phyloP scores from a whole-genome alignment of 1,140 invertebrate genomes.

The Medauroidea extradentata region DNA sequence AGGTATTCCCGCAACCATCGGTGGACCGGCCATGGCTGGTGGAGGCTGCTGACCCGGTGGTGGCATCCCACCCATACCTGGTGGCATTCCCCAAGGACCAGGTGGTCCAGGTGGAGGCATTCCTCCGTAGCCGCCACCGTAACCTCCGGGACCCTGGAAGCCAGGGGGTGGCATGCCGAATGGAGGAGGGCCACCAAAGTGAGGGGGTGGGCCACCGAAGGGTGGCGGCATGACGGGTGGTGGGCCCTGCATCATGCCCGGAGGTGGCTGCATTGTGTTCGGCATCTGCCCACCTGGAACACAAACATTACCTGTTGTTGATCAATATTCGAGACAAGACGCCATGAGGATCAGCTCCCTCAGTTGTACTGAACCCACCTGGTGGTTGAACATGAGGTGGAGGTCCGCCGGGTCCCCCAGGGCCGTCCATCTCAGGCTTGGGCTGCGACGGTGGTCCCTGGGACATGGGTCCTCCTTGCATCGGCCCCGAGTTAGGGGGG shows the following conservation, averaged over 20 bases:
- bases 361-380: too few relatives aligned
- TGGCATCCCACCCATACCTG: slow-evolving; percentile 28
- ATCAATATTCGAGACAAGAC: too few relatives aligned
- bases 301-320: too few relatives aligned
- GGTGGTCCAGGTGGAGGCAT: slow-evolving; percentile 49
- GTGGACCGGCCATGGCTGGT: slow-evolving; percentile 45
- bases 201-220: slow-evolving; percentile 51
- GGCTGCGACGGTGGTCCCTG: slow-evolving; percentile 33
- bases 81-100: slow-evolving; percentile 40
- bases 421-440: background rate
- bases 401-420: slow-evolving; percentile 36
- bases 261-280: slow-evolving; percentile 53
- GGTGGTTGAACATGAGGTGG: slow-evolving; percentile 32
- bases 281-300: slow-evolving; percentile 24
- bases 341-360: too few relatives aligned
- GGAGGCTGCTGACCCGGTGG: slow-evolving; percentile 35
- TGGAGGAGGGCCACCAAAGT: slow-evolving; percentile 56
- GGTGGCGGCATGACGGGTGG: slow-evolving; percentile 55
- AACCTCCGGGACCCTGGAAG: slow-evolving; percentile 41
- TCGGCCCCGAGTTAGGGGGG: slow-evolving; percentile 1
- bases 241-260: slow-evolving; percentile 47
- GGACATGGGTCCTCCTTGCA: slow-evolving; percentile 27
- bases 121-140: slow-evolving; percentile 33
- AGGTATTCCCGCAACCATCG: background rate
- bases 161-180: slow-evolving; percentile 65